Base-by-base conservation (phyloP, 2,797 vertebrate genomes). In the Syngnathus rostellatus region DNA sequence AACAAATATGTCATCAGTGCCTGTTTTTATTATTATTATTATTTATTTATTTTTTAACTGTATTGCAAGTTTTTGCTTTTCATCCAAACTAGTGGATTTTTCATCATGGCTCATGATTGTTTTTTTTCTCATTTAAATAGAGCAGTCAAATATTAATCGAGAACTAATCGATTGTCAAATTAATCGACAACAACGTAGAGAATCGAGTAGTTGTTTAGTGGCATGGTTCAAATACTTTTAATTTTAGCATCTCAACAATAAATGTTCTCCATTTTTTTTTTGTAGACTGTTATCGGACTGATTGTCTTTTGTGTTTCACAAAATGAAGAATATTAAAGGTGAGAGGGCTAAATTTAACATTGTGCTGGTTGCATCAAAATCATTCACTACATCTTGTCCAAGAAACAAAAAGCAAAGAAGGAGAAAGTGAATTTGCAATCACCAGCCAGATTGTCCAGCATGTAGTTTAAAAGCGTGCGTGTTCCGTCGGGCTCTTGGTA, bases 361-460 rank as follows among this genome's bases (percentile, higher is more conserved):
- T 21, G 50, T n/a, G 2, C 11, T 54, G 51, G 51, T 54, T 10
- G 51, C 12, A 23, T 54, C 2, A 25, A 54, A 54, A 54, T 54
- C n/a, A 53, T 21, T 21, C n/a, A n/a, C 11, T 23, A 23, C 19
- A n/a, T n/a, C 16, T 12, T 12, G 6, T 53, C 21, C 21, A n/a
- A 53, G n/a, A 8, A 53, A 21, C 1, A 8, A 21, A 53, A 23
- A 53, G 4, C 16, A 50, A n/a, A 51, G 8, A 43, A 45, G 3
- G 4, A 41, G 8, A 41, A 12, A 53, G 19, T 25, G 11, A 10
- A 54, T 48, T 23, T 17, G 25, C 1, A 8, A 37, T 37, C 40
- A 98, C 97, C 97, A 92, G 96, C 94, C 82, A 99, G 95, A 95
- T 98, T 97, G 93, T 99, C 95, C 75, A 99, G 95, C 97, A 99